A percentile compares a stretch with the other conserved stretches of the same genome.
Conservation (phyloP, 2,113 vertebrate genomes). For the Paracanthobrama guichenoti region DNA sequence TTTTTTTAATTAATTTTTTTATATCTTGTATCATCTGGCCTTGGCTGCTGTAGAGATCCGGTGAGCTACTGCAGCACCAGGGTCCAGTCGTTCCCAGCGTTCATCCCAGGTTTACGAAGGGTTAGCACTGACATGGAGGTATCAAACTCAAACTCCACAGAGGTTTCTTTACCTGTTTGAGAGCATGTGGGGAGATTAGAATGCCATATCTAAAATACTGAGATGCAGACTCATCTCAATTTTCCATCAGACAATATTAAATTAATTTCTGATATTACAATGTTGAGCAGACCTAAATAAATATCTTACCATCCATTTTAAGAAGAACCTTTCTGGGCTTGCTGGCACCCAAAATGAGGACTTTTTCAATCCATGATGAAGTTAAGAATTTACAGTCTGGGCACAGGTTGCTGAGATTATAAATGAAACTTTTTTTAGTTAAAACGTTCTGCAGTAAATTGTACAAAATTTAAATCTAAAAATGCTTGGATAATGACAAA, state of each 20-base stretch:
- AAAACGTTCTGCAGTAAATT: neutral
- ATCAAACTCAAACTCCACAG: conserved; percentile 83
- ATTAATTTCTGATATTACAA: neutral
- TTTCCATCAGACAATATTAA: neutral
- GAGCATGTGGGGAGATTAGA: neutral
- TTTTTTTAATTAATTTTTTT: conserved; percentile 12
- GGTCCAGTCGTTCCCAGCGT: conserved; percentile 81
- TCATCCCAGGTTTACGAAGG: conserved; percentile 86
- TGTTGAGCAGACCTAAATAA: neutral
- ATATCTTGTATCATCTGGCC: conserved; percentile 1
- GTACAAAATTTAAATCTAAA: neutral
- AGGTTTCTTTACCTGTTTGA: conserved; percentile 73
- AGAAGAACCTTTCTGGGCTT: conserved; percentile 80
- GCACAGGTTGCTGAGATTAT: conserved; percentile 74
- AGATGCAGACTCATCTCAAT: neutral
- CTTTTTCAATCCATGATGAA: conserved; percentile 81
- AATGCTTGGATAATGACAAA: conserved; percentile 3
- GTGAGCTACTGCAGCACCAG: conserved; percentile 77
- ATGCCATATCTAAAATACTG: neutral
- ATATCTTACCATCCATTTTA: conserved; percentile 71
- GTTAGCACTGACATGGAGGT: conserved; percentile 80
- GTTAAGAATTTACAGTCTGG: conserved; percentile 78
- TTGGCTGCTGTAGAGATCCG: neutral
- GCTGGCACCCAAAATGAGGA: conserved; percentile 82
- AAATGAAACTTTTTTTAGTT: neutral